phyloP scores from a whole-genome alignment of 1,140 invertebrate species.

The Chironomus striatipennis region DNA sequence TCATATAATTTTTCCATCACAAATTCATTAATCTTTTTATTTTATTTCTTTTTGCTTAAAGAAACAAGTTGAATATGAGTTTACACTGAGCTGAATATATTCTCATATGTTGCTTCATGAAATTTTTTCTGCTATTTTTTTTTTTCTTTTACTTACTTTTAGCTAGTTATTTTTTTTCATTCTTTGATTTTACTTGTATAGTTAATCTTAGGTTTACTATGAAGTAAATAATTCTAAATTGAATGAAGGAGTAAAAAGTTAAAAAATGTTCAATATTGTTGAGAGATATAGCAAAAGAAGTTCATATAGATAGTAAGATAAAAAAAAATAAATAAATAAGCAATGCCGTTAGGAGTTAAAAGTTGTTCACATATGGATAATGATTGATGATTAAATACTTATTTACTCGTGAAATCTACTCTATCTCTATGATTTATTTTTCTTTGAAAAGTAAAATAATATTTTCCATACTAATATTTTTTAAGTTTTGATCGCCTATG shows the following conservation, averaged over 20 bases:
- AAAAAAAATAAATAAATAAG: conserved; percentile 4
- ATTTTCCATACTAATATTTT: no score
- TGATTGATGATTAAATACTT: neutral
- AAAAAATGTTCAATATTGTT: no score
- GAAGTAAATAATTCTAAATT: no score
- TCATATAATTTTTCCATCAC: conserved; percentile 13
- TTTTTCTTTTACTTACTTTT: neutral
- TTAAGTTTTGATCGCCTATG: no score
- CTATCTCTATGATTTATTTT: neutral
- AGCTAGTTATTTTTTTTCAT: neutral
- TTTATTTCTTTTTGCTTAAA: neutral
- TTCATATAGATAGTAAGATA: neutral
- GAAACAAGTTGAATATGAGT: neutral
- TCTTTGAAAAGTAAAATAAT: no score
- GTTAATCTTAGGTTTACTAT: no score
- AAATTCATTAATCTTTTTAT: neutral
- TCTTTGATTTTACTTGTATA: neutral
- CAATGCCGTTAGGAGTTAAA: neutral
- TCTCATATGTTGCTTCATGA: neutral
- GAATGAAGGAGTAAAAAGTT: no score
- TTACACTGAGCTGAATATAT: neutral
- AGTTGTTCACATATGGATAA: neutral
- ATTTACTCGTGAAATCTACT: neutral
- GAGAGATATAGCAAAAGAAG: neutral
- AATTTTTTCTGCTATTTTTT: neutral